Evolutionary conservation across 2,888 invertebrate species (phyloP).

Genomic region (Athalia cordata): DNA sequence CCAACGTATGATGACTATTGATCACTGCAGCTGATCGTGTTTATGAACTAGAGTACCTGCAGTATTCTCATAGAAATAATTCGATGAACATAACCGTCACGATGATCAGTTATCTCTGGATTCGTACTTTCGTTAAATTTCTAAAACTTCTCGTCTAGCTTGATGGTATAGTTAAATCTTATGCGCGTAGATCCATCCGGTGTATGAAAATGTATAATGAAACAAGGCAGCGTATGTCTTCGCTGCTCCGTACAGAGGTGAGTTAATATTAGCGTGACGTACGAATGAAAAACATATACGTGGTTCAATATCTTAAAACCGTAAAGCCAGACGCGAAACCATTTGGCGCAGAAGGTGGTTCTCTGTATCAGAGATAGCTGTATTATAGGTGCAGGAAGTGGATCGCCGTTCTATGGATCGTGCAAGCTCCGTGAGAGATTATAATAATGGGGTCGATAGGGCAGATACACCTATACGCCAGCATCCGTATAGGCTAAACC

Average conservation of each 20-base stretch:
- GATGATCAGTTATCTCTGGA: too few relatives aligned
- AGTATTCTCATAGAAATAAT: too few relatives aligned
- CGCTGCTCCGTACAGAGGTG: constrained; percentile 9
- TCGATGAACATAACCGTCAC: too few relatives aligned
- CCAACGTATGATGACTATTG: too few relatives aligned
- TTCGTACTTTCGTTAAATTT: too few relatives aligned
- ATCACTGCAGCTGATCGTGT: too few relatives aligned
- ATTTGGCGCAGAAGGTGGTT: constrained; percentile 40
- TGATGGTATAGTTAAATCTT: too few relatives aligned
- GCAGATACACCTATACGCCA: constrained; percentile 27
- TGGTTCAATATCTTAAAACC: constrained; percentile 35
- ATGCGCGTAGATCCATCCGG: neutral
- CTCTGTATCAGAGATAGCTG: neutral
- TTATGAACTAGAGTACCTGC: too few relatives aligned
- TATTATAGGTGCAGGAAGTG: constrained; percentile 4
- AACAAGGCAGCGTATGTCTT: too few relatives aligned
- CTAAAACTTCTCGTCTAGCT: too few relatives aligned
- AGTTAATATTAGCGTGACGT: constrained; percentile 43
- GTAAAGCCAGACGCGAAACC: constrained; percentile 35
- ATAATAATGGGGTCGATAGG: constrained; percentile 44
- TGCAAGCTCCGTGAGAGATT: constrained; percentile 29
- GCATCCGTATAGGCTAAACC: constrained; percentile 30
- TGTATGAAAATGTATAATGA: neutral
- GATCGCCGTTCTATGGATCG: constrained; percentile 34
- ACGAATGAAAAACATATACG: constrained; percentile 35